Conservation (phyloP, 2,797 vertebrate genomes). For the Octomys mimax region DNA sequence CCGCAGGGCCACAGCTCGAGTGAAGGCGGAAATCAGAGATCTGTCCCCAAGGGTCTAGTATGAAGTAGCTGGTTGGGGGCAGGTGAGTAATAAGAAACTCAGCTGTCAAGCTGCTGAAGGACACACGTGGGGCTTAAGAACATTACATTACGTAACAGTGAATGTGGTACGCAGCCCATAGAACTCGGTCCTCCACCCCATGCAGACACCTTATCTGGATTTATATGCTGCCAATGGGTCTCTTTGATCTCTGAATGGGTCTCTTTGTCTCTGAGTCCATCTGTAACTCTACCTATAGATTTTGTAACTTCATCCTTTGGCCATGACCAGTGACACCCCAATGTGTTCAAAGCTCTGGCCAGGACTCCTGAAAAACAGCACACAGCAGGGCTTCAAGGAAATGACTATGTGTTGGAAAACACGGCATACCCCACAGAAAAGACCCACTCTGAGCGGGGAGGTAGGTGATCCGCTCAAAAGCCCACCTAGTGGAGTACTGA, state of each 20-base stretch:
- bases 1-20: no score
- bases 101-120: background rate
- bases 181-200: background rate
- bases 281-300: accelerated
- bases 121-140: background rate
- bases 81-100: background rate
- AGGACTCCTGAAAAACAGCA: background rate
- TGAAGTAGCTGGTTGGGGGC: background rate
- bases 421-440: accelerated
- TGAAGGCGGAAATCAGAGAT: no score
- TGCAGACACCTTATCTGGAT: background rate
- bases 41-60: background rate
- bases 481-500: accelerated
- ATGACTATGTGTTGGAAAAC: background rate
- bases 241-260: background rate
- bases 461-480: background rate
- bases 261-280: background rate
- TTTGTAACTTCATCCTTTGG: background rate
- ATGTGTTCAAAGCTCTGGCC: background rate
- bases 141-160: no score
- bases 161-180: accelerated
- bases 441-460: background rate
- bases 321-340: no score
- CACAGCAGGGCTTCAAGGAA: no score
- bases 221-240: background rate